Evolutionary conservation across 2,797 vertebrate species (phyloP).

Genomic region (Acridotheres tristis): DNA sequence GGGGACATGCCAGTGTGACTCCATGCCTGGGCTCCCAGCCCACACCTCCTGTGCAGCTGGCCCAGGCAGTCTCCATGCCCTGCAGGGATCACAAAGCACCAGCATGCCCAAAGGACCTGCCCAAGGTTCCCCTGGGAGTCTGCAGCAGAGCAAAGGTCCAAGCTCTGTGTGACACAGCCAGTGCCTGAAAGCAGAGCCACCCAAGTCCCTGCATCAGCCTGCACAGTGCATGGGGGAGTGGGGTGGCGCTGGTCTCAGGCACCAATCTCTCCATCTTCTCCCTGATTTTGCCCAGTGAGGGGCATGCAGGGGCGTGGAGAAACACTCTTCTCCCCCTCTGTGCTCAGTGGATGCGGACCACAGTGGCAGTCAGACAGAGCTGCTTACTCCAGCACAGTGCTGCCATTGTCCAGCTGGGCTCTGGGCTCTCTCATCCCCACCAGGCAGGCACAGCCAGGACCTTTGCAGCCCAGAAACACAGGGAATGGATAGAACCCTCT

Average conservation of each 20-base stretch:
- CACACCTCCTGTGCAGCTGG: background rate
- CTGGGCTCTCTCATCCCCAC: background rate
- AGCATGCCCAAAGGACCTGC: accelerated
- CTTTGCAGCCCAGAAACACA: background rate
- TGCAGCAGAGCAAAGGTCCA: background rate
- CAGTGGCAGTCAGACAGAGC: background rate
- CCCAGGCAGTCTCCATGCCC: background rate
- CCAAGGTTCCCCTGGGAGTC: background rate
- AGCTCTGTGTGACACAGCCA: background rate
- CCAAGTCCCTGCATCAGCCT: background rate
- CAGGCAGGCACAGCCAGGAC: background rate
- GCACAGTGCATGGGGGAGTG: accelerated
- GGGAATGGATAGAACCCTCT: background rate
- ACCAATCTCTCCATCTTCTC: background rate
- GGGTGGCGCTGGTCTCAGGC: accelerated
- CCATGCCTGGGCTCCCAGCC: background rate
- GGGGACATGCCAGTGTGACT: accelerated
- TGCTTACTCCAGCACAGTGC: slow-evolving; percentile 18
- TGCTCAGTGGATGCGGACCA: accelerated
- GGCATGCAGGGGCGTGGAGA: accelerated
- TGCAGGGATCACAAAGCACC: background rate
- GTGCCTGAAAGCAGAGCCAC: background rate
- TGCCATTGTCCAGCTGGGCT: background rate
- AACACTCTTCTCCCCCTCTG: background rate
- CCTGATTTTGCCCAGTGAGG: background rate